Base-by-base conservation (phyloP, 2,888 invertebrate genomes). In the Ashinkailepas kermadecensis region DNA sequence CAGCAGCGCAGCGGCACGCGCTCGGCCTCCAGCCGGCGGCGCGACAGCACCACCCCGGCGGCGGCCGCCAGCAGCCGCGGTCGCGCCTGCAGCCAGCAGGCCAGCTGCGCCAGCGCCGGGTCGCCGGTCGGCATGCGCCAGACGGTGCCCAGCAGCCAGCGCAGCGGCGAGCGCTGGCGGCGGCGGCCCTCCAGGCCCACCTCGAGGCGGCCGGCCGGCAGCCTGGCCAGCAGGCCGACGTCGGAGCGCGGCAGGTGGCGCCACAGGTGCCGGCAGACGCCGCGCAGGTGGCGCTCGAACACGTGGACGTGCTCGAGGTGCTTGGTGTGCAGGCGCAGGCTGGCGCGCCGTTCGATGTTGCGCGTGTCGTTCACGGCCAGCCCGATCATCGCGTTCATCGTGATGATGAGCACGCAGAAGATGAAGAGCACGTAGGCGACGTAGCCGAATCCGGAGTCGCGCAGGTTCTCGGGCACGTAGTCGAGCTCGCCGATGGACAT, bases 351-450 rank as follows among this genome's bases (percentile, higher is more conserved):
- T 54, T 74, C 74, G 18, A 74, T 74, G 74, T 74, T 4, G 15
- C 74, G 74, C 54, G 74, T 74, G 74, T 74, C 74, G 74, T 74
- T 74, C 11, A 74, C 74, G 54, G 74, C 74, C 39, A 74, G 74
- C 8, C 74, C 65, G 67, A 81, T 81, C 65, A 81, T 81, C 67
- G 56, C 65, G 81, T 39, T 81, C 65, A 81, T 81, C 21, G 54
- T 81, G 81, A 62, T 81, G 81, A 62, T 81, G 81, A 81, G 62
- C 0, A 62, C 65, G 81, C 0, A 11, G 81, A 62, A 65, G 81
- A 64, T 57, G 81, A 65, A 57, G 23, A 57, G 70, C 15, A 81
- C 3, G 81, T 74, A 67, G 81, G 74, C 74, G 70, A 67, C 57
- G 64, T 56, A 70, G 70, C 56, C 67, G 81, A 81, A 56, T 58